A percentile compares a stretch with the other conserved stretches of the same genome.
These are phyloP conservation scores for Excalfactoria chinensis DNA, from an alignment of 2,113 vertebrate species.

Conservation along the genomic window DNA sequence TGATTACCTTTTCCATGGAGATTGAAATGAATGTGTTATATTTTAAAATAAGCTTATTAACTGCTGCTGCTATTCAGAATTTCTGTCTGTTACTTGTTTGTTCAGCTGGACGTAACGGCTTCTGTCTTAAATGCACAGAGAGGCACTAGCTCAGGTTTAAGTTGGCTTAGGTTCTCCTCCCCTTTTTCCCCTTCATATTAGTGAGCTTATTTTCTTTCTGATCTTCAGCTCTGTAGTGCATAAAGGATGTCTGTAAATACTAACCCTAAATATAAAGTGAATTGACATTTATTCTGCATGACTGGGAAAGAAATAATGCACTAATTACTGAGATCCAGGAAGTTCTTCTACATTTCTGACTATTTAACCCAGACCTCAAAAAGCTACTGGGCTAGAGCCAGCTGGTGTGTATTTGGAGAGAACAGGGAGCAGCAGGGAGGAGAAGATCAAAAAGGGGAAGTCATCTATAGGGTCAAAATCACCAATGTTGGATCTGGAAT, in stretches of 20 bases:
- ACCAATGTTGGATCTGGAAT: background rate
- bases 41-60: slow-evolving; percentile 67
- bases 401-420: background rate
- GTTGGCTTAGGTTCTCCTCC: background rate
- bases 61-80: slow-evolving; percentile 58
- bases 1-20: slow-evolving; percentile 68
- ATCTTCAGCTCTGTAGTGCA: slow-evolving; percentile 3
- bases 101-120: slow-evolving; percentile 68
- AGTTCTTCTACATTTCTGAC: background rate
- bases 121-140: slow-evolving; percentile 27
- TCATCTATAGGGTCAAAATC: background rate
- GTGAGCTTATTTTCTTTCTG: slow-evolving; percentile 44
- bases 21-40: slow-evolving; percentile 58
- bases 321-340: background rate
- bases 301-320: background rate
- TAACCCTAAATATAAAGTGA: background rate
- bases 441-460: background rate
- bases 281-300: background rate
- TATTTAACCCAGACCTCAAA: background rate
- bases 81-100: slow-evolving; percentile 67
- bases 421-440: background rate
- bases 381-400: background rate
- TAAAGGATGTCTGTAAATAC: slow-evolving; percentile 25
- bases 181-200: background rate
- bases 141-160: slow-evolving; percentile 31